Evolutionary conservation across 2,888 invertebrate genomes (phyloP).

Genomic region (Chaetogeoica ovagalla): DNA sequence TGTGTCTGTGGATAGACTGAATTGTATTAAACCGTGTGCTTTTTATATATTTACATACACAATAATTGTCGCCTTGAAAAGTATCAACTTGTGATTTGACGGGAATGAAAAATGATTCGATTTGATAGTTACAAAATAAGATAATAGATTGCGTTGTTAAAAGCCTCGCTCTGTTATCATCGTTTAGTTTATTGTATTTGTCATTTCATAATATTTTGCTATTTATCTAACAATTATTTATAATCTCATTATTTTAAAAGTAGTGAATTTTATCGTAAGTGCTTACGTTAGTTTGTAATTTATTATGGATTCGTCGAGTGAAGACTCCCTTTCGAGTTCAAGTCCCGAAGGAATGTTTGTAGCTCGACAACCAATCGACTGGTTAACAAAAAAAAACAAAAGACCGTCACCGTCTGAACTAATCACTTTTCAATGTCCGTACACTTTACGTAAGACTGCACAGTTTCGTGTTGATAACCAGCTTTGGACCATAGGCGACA

Average conservation of each 20-base stretch:
- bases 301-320: neutral
- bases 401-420: constrained; percentile 15
- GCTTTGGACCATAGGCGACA: constrained; percentile 40
- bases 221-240: neutral
- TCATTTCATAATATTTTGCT: neutral
- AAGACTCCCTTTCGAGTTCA: neutral
- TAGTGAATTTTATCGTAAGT: neutral
- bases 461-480: constrained; percentile 2
- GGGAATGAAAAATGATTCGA: neutral
- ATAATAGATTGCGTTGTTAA: constrained; percentile 11
- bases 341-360: neutral
- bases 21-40: too few species aligned
- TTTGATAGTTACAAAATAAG: neutral
- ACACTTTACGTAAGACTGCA: constrained; percentile 21
- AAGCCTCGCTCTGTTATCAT: neutral
- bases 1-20: too few species aligned
- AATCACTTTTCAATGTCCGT: constrained; percentile 11
- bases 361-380: neutral
- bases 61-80: too few species aligned
- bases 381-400: neutral
- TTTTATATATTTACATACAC: too few species aligned
- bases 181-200: neutral
- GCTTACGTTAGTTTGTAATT: neutral
- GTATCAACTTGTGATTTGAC: neutral
- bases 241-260: neutral